phyloP scores from a whole-genome alignment of 2,888 invertebrate genomes.

The Leptinotarsa juncta region DNA sequence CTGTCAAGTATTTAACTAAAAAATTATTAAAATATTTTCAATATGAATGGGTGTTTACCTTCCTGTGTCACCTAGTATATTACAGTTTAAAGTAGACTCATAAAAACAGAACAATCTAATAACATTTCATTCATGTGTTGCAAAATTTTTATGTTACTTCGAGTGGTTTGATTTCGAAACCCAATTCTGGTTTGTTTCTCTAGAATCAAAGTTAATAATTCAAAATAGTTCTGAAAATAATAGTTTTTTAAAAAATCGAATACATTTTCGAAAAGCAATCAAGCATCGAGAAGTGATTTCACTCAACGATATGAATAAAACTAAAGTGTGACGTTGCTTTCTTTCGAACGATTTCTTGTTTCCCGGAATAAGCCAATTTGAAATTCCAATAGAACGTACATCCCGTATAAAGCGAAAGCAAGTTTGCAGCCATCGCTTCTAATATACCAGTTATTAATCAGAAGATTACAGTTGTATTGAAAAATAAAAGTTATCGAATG shows the following conservation, averaged over 20 bases:
- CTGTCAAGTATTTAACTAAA: no score
- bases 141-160: no score
- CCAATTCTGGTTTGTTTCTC: no score
- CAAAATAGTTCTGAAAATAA: no score
- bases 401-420: constrained; percentile 40
- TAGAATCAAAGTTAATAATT: no score
- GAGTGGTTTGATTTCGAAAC: no score
- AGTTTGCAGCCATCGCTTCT: constrained; percentile 20
- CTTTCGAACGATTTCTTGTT: constrained; percentile 32
- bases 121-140: no score
- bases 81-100: no score
- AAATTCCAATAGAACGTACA: constrained; percentile 33
- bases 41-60: no score
- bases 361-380: constrained; percentile 43
- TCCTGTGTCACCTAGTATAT: no score
- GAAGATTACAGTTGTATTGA: constrained; percentile 15
- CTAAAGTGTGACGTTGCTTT: constrained; percentile 4
- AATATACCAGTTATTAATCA: constrained; percentile 25
- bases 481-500: constrained; percentile 25
- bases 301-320: constrained; percentile 10
- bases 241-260: neutral
- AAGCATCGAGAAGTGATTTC: neutral
- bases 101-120: no score
- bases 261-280: neutral
- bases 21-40: no score